Conservation (phyloP, 2,888 invertebrate species). For the Sphaeridia pumilis region DNA sequence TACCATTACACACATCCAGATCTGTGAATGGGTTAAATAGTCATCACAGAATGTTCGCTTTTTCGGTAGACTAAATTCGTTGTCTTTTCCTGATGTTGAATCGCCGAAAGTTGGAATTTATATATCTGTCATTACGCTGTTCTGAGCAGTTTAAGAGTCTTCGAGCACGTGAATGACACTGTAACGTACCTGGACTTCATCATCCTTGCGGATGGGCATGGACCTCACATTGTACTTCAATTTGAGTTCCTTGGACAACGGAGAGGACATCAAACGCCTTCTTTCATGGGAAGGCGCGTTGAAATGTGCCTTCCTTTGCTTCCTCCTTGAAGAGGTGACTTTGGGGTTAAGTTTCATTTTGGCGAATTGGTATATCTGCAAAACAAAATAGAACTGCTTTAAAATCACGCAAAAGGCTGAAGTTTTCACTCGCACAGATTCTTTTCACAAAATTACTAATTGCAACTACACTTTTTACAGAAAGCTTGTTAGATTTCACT, state of each 20-base stretch:
- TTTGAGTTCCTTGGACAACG: slow-evolving; percentile 92
- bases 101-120: too few species aligned
- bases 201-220: slow-evolving; percentile 98
- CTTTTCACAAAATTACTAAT: too few species aligned
- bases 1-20: slow-evolving; percentile 20
- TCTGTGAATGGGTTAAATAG: slow-evolving; percentile 35
- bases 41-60: slow-evolving; percentile 21
- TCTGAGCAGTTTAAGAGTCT: too few species aligned
- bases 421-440: too few species aligned
- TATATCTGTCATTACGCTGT: too few species aligned
- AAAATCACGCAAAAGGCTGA: too few species aligned
- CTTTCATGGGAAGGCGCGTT: slow-evolving; percentile 97
- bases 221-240: slow-evolving; percentile 96
- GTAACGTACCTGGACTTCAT: slow-evolving; percentile 99
- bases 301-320: slow-evolving; percentile 96
- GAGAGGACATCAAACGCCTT: slow-evolving; percentile 90
- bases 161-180: too few species aligned
- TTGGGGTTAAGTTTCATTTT: slow-evolving; percentile 92
- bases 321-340: slow-evolving; percentile 90
- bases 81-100: too few species aligned
- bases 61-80: too few species aligned
- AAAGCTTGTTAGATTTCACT: too few species aligned
- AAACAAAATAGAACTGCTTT: background rate
- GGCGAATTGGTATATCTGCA: background rate
- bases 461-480: too few species aligned